Percentiles rank a stretch among this genome's conserved stretches.
phyloP scores from a whole-genome alignment of 2,797 vertebrate genomes.

The Prionace glauca region DNA sequence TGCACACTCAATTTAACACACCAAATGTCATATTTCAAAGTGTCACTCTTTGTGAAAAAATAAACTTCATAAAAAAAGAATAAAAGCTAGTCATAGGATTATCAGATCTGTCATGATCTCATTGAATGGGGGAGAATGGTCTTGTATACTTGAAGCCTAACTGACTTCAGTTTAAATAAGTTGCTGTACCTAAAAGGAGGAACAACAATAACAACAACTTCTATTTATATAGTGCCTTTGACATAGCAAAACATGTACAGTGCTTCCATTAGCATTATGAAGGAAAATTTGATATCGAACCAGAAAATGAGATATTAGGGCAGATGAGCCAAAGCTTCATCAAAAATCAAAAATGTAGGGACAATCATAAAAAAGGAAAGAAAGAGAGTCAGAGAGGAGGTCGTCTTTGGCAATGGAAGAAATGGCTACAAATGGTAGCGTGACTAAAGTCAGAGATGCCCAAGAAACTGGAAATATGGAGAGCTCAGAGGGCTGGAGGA shows the following conservation, averaged over 20 bases:
- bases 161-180: background rate
- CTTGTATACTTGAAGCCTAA: background rate
- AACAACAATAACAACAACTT: background rate
- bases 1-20: background rate
- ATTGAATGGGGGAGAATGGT: too few species aligned
- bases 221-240: background rate
- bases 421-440: background rate
- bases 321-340: background rate
- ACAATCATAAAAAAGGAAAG: background rate
- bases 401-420: background rate
- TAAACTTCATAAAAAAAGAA: background rate
- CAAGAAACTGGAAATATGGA: background rate
- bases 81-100: background rate
- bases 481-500: background rate
- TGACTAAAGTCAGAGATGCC: background rate
- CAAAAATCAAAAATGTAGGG: background rate
- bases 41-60: background rate
- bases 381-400: background rate
- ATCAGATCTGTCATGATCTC: too few species aligned
- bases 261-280: background rate
- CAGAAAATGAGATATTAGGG: background rate
- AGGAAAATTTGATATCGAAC: background rate
- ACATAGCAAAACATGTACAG: background rate
- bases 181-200: background rate
- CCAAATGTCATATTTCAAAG: background rate